phyloP scores from a whole-genome alignment of 2,113 vertebrate genomes.

The Plecotus auritus region DNA sequence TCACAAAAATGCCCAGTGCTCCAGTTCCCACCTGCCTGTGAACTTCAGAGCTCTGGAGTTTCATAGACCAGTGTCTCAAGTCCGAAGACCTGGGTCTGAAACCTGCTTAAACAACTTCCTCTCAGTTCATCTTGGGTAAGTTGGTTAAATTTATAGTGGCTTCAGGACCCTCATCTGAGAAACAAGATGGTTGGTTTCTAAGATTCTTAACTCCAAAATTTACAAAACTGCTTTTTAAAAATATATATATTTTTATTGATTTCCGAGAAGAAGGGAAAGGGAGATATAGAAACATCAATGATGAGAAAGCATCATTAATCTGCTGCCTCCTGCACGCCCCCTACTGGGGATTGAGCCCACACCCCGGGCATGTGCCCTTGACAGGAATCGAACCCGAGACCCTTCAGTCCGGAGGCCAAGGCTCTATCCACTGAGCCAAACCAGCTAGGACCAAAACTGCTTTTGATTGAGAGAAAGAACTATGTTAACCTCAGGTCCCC shows the following conservation, averaged over 20 bases:
- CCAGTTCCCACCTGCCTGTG: not conserved
- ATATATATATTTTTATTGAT: no score
- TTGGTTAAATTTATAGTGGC: not conserved
- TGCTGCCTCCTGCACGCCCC: no score
- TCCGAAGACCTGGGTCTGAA: not conserved
- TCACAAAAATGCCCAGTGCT: not conserved
- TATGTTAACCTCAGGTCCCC: not conserved
- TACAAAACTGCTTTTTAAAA: not conserved
- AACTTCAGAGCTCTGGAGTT: not conserved
- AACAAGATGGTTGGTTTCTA: not conserved
- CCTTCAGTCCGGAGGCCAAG: no score
- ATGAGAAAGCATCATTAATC: no score
- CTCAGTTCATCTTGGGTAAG: not conserved
- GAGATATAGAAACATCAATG: no score
- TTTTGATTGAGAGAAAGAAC: not conserved
- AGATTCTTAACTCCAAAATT: slow-evolving; percentile 7
- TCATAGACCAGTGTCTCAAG: not conserved
- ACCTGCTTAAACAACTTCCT: not conserved
- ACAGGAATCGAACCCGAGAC: no score
- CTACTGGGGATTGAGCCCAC: no score
- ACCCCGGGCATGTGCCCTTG: no score
- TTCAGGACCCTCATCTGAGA: slow-evolving; percentile 26
- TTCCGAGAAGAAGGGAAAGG: no score
- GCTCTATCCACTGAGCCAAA: no score
- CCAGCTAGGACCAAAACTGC: not conserved